Evolutionary conservation across 2,797 vertebrate species (phyloP), one percentile per base, ranked within the genome.

Genomic region (Thamnophis elegans): DNA sequence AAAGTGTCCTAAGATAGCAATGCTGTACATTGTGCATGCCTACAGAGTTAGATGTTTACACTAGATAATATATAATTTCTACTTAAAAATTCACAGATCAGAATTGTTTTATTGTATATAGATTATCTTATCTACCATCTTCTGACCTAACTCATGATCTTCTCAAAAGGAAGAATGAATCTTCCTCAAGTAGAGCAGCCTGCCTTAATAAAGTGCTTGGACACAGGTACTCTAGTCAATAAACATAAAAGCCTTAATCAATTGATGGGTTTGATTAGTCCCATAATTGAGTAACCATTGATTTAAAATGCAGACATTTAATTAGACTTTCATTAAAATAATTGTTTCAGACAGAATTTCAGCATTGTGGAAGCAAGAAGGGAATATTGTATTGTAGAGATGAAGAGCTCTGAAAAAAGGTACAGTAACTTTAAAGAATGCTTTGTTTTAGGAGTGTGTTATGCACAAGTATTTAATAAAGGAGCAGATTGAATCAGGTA

Each of bases 231-330:
- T 68, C 47, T 62, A 90, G 20, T 91, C 25, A 88, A 32, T 91
- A 91, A 93, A 85, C n/a, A 60, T 91, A 73, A 91, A 88, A 91
- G 32, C 47, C 4, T 85, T 65, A 85, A 93, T 88, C 56, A 91
- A 73, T 88, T 85, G 55, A 88, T 85, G 42, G 25, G 25, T 62
- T 91, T 82, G 55, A 88, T 88, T 88, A 88, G 86, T 55, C 2
- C 18, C 56, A 88, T 91, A 91, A 82, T 53, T 91, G 22, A 88
- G 42, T 54, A 78, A 90, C 87, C 89, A 88, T 20, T 59, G 86
- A 62, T 91, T 87, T 73, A 73, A 90, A 87, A 87, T 10, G 32
- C 55, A 62, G 92, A 1, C 16, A 13, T 88, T 85, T 89, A 85
- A 91, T 47, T 55, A 51, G 56, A 56, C 88, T 93, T 92, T 85